Evolutionary conservation across 2,888 invertebrate genomes (phyloP).

Genomic region (Megastigmus dorsalis): DNA sequence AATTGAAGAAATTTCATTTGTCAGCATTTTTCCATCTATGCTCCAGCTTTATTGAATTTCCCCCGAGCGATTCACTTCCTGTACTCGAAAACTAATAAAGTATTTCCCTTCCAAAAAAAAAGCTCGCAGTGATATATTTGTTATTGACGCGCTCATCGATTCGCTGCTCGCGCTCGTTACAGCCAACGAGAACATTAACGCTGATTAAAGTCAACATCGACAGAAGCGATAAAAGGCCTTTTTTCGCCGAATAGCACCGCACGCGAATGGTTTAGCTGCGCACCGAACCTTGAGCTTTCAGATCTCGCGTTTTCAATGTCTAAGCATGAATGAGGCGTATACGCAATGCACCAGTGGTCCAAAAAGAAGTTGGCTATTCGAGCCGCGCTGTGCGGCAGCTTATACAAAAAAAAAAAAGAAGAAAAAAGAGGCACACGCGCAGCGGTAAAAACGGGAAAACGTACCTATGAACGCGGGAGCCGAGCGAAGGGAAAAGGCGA

Average conservation of each 20-base stretch:
- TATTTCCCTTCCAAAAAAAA: too few relatives aligned
- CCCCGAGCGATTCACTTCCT: background rate
- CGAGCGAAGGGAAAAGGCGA: background rate
- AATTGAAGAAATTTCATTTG: too few relatives aligned
- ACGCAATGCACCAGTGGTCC: background rate
- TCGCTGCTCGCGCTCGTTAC: background rate
- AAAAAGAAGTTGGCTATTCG: slow-evolving; percentile 18
- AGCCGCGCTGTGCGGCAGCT: too few relatives aligned
- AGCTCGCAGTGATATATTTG: too few relatives aligned
- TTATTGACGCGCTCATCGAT: background rate
- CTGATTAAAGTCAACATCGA: slow-evolving; percentile 33
- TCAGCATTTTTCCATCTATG: too few relatives aligned
- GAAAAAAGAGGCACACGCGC: background rate
- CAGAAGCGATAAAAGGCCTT: background rate
- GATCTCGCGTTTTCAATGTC: slow-evolving; percentile 4
- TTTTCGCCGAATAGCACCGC: background rate
- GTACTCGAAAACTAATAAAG: too few relatives aligned
- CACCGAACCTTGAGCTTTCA: too few relatives aligned
- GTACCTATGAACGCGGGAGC: background rate
- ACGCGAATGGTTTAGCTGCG: too few relatives aligned
- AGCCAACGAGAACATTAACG: slow-evolving; percentile 21
- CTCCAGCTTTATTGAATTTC: slow-evolving; percentile 28
- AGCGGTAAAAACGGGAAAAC: too few relatives aligned
- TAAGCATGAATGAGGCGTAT: background rate
- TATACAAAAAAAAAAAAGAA: background rate